Base-by-base conservation (phyloP, 2,113 vertebrate genomes). In the Protobothrops flavoviridis region DNA sequence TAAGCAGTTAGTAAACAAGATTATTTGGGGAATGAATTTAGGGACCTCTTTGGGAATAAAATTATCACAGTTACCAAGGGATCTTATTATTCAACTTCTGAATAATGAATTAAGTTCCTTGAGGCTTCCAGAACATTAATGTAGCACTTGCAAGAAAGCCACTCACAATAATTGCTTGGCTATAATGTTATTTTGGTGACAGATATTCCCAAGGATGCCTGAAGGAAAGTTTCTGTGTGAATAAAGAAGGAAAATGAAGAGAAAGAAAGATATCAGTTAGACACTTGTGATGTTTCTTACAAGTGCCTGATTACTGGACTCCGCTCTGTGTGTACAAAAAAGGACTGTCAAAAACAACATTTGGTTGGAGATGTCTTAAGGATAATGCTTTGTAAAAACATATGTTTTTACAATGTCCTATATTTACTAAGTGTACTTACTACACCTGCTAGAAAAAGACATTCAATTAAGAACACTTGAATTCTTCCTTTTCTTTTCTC, bases 11-110 rank as follows among this genome's bases (percentile, higher is more conserved):
- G 55, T 43, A 33, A 93, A 13, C 33, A 88, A 8, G 90, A 26
- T 10, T 87, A 26, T 56, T 5, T 1, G 0, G 52, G 57, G 7
- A 92, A 53, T 13, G 94, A 33, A 29, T 92, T 92, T 45, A 69
- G 48, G 7, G n/a, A 8, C 53, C 21, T 96, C 87, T 33, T 74
- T 2, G 53, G 88, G 17, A 85, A 56, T 56, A 94, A 94, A 92
- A 93, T 93, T 48, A 10, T 43, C 61, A 21, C 26, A 50, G 64
- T 81, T 93, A 33, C 29, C n/a, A 13, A 4, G 3, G 61, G 86
- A 13, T 87, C 94, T 91, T 24, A 94, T 90, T 91, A 94, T 96
- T 92, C 92, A 0, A 2, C 89, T 96, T 91, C 53, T 45, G 52
- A 88, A 11, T 92, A 93, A 94, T 88, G n/a, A 92, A 55, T 48